Evolutionary conservation across 2,113 vertebrate species (phyloP), one percentile per base, ranked within the genome.

Genomic region (Mionectes macconnelli): DNA sequence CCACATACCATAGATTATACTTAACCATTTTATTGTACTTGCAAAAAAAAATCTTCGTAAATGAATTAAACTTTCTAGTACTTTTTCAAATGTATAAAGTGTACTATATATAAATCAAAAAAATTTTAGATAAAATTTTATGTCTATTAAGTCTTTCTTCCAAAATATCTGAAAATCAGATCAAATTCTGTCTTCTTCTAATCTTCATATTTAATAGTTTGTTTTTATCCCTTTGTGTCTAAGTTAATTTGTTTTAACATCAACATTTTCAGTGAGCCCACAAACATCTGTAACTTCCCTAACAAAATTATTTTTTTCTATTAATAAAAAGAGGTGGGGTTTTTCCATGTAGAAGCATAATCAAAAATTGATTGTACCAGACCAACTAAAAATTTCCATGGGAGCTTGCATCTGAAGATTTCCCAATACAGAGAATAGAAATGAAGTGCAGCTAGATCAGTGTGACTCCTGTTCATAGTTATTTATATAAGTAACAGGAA

Each of bases 401-500:
- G 56, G n/a, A 75, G 66, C 80, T 84, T 60, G 62, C 82, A 87
- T 60, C 33, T 79, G 69, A 90, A 62, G 52, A 96, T 95, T 87
- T 97, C 96, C 84, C 93, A 94, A 53, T 90, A 45, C 66, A 84
- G 82, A 69, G 37, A 79, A 67, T 70, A 75, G 78, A 94, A 96
- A 96, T 92, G 16, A 80, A 84, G 57, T 82, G 64, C 60, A 85
- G 62, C 45, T 73, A 63, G 73, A 96, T 96, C 88, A 89, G 20
- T 90, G 75, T 77, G 82, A 94, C 82, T 96, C 76, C 72, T 95
- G 72, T 94, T 96, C 17, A 6, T 44, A 78, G 75, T 81, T 97
- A 95, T 86, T 96, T 96, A 90, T 95, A 90, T 76, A 96, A 95
- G 77, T 87, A 96, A 93, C 89, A 96, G 94, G 94, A 96, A 97